Base-by-base conservation (phyloP, 2,888 invertebrate genomes). In the Lacanobia oleracea region DNA sequence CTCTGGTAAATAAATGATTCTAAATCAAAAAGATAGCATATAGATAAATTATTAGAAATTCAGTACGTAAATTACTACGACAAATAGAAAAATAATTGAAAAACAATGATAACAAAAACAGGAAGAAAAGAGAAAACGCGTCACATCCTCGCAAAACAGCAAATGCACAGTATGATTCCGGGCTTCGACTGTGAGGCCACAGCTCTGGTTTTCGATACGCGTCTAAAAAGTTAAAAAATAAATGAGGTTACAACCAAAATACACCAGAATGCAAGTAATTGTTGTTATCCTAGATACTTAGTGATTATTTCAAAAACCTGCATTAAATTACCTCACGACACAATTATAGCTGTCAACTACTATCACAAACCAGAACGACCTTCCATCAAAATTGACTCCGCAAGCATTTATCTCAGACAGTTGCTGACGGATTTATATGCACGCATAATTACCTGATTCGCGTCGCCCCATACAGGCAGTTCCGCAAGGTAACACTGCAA, bases 381-480 rank as follows among this genome's bases (percentile, higher is more conserved):
- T 54, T 53, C 48, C 33, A 51, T 60, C 54, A 63, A 72, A 68
- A 71, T 45, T 45, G 21, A 56, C 57, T 57, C 18, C 5, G 40
- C 59, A 43, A 61, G 23, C 40, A 68, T 69, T 67, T 72, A 78
- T 33, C 45, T 71, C 67, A 75, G 61, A 70, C 66, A 63, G 63
- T 66, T 62, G 69, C 73, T 63, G 82, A 86, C 80, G 77, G 83
- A 82, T 87, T 88, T 86, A 86, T 85, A 83, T 82, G 76, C 76
- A 70, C 78, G 79, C 68, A 77, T 84, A 85, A 87, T 89, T 88
- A 86, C 71, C 72, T 81, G 84, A 88, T 88, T 87, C 80, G 84
- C 81, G 72, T 82, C 83, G 83, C 66, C 2, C 73, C 62, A 12
- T 79, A 73, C n/a, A 57, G 66, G 79, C 63, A 77, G 77, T 69